Evolutionary conservation across 2,797 vertebrate species (phyloP), one percentile per base, ranked within the genome.

Genomic region (Smutsia temminckii): DNA sequence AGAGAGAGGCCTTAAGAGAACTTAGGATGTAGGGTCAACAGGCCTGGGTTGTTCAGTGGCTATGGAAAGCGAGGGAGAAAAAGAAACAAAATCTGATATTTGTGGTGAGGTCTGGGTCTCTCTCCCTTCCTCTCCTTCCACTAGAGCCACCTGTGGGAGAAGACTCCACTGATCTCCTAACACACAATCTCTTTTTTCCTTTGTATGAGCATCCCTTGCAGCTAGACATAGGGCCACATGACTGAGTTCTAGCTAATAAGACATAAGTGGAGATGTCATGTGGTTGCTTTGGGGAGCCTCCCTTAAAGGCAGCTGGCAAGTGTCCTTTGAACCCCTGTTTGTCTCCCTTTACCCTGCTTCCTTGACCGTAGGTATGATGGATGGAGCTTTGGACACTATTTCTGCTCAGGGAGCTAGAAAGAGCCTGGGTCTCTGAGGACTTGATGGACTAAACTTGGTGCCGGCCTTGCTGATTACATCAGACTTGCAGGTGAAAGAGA

Each of bases 181-280:
- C 51, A 91, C 37, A n/a, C 13, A 78, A 20, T 79, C n/a, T 29
- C 29, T 55, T 83, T 53, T 59, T 69, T 53, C 12, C 25, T 3
- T 25, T 72, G 13, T 40, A 20, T 69, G 68, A 66, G 84, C 49
- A 92, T 89, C 77, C 74, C 75, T 96, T 97, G 93, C 84, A 92
- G 59, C 57, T 88, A 93, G 27, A n/a, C 46, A 46, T 66, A 51
- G 12, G 21, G n/a, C 25, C 63, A 11, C 1, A n/a, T 85, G 68
- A 83, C 84, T 79, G 27, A 81, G 46, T 93, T 83, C 80, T 74
- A 92, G 29, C 77, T 40, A 77, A 74, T 29, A 46, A 53, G 68
- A 74, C 40, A 3, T 46, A 83, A 53, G 25, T 29, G 11, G 8
- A 81, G 71, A 12, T 17, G 11, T 46, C 27, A 23, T 25, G 5